These are phyloP conservation scores for Apotomis turbidana DNA, from an alignment of 2,888 invertebrate genomes.

Conservation along the genomic window DNA sequence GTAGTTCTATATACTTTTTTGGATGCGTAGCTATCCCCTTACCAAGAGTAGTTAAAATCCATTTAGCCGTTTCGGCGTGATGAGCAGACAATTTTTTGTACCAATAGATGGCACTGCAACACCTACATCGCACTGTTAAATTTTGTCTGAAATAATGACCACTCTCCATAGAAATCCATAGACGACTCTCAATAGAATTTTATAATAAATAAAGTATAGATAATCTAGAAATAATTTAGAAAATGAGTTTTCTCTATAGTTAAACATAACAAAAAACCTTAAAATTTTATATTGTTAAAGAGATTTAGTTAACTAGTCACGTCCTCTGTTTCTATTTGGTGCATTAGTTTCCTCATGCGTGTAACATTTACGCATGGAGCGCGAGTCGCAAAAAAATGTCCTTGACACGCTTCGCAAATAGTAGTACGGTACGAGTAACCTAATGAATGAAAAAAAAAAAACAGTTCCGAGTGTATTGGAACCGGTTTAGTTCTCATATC, in stretches of 20 bases:
- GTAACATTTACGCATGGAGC: background rate
- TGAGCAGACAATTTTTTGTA: too few species aligned
- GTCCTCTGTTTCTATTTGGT: constrained; percentile 6
- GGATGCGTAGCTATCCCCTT: too few species aligned
- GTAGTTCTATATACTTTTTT: too few species aligned
- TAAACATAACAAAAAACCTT: too few species aligned
- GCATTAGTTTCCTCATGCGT: constrained; percentile 21
- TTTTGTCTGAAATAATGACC: too few species aligned
- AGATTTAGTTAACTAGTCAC: constrained; percentile 20
- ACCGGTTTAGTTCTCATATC: constrained; percentile 38
- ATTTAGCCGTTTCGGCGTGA: too few species aligned
- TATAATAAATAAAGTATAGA: too few species aligned
- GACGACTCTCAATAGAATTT: too few species aligned
- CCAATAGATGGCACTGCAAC: too few species aligned
- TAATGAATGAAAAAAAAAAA: constrained; percentile 26
- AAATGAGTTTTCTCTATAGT: background rate
- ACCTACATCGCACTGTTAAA: too few species aligned
- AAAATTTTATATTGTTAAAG: background rate
- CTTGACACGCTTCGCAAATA: constrained; percentile 26
- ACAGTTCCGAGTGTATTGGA: constrained; percentile 20
- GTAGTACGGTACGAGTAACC: constrained; percentile 17
- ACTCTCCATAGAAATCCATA: too few species aligned
- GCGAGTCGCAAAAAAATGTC: background rate
- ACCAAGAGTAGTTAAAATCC: too few species aligned
- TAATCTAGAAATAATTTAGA: background rate